Base-by-base conservation (phyloP, 2,797 vertebrate genomes). In the Sandelia bainsii region DNA sequence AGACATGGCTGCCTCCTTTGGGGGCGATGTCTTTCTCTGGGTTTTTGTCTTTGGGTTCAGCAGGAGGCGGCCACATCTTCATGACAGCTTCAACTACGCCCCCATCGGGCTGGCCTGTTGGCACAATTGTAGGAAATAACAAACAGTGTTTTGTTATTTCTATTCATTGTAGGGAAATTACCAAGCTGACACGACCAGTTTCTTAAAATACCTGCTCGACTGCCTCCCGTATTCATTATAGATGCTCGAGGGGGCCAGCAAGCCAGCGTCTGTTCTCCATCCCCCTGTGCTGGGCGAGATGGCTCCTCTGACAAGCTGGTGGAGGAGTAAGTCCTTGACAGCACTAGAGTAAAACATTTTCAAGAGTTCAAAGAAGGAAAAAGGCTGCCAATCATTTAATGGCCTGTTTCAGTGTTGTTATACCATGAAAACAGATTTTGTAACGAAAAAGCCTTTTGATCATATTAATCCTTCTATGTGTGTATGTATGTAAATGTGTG, bases 51-150 rank as follows among this genome's bases (percentile, higher is more conserved):
- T 82, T 82, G 6, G 93, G 91, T 17, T 32, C 45, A n/a, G 90
- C 86, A 6, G 94, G 94, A 48, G 94, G 94, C 0, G 94, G 94
- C 94, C 94, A 95, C 94, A 93, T 93, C 87, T 93, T 95, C 92
- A 95, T 85, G 23, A 93, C 89, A 0, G 87, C 84, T 1, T 95
- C 93, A 0, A 94, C 86, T 3, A 61, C 90, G 10, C 66, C 73
- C 56, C 73, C 72, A 6, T 67, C 80, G 2, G 53, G 6, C 29
- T 70, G 82, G 60, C 13, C 82, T 86, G 54, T 8, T 20, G 69
- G 10, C 22, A 32, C 19, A 27, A 2, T n/a, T n/a, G 44, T 7
- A 45, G 4, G 9, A 46, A 9, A n/a, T 8, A 3, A n/a, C 9
- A 46, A 19, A 10, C 6, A 44, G 19, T n/a, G 4, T 14, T 16